These are phyloP conservation scores for Zapornia atra DNA, from an alignment of 2,113 vertebrate genomes.

Conservation along the genomic window DNA sequence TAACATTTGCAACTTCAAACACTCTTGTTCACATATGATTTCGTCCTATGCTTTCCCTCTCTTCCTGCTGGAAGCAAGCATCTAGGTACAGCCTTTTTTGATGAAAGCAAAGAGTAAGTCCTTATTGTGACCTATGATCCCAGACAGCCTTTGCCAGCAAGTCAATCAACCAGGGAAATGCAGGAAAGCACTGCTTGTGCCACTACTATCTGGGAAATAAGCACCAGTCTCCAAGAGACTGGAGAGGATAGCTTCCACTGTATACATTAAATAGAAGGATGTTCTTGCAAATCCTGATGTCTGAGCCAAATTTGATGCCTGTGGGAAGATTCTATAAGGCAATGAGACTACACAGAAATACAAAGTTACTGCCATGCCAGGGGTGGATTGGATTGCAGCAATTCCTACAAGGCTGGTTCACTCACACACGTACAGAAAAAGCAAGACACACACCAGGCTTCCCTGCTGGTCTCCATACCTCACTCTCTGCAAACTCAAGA, in stretches of 20 bases:
- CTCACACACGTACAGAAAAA: neutral
- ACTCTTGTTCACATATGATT: neutral
- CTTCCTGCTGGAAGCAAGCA: neutral
- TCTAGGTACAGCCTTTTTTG: neutral
- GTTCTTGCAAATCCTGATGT: neutral
- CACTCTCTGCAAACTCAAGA: neutral
- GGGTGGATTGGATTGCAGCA: fast-evolving
- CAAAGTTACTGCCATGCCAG: neutral
- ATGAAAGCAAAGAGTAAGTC: neutral
- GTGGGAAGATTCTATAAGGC: neutral
- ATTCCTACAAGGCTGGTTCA: neutral
- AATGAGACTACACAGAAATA: neutral
- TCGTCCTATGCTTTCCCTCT: neutral
- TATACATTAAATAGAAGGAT: neutral
- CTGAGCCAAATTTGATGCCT: neutral
- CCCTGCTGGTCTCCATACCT: neutral
- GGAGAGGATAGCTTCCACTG: neutral
- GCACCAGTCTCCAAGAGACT: neutral
- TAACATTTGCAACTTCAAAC: neutral
- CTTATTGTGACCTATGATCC: neutral
- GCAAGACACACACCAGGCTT: neutral
- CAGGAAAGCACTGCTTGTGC: neutral
- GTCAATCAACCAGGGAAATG: neutral
- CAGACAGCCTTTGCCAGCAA: neutral
- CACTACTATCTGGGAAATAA: neutral